Conservation (phyloP, 1,140 invertebrate species). For the Nilaparvata lugens region DNA sequence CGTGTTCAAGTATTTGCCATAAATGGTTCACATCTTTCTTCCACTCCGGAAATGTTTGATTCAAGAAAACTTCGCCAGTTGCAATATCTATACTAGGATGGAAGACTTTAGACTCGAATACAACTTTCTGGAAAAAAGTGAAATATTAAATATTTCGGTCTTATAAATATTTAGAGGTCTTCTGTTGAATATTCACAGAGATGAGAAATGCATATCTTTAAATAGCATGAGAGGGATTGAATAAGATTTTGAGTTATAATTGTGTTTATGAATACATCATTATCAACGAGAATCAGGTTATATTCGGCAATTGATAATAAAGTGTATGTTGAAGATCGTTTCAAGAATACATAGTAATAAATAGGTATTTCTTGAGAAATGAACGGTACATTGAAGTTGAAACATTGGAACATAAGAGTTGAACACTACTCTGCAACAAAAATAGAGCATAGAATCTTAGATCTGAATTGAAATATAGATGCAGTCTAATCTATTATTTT, state of each 20-base stretch:
- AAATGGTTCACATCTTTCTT: slow-evolving; percentile 69
- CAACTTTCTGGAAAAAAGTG: slow-evolving; percentile 53
- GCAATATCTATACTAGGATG: slow-evolving; percentile 76
- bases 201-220: slow-evolving; percentile 9
- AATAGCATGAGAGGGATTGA: not conserved
- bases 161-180: not conserved
- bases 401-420: too few species aligned
- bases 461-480: too few species aligned
- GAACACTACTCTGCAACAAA: too few species aligned
- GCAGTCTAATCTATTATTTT: too few species aligned
- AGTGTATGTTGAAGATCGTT: too few species aligned
- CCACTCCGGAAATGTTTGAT: slow-evolving; percentile 75
- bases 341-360: too few species aligned
- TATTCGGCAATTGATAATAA: not conserved
- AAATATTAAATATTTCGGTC: not conserved
- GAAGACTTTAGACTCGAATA: slow-evolving; percentile 76
- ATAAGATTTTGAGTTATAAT: not conserved
- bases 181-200: not conserved
- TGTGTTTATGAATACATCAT: not conserved
- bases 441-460: too few species aligned
- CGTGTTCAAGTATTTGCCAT: slow-evolving; percentile 82
- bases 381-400: too few species aligned
- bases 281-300: not conserved
- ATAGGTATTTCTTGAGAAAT: too few species aligned
- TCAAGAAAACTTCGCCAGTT: slow-evolving; percentile 64